Conservation (phyloP, 53 echinoderm and acorn worm genomes). For the Crossaster papposus region DNA sequence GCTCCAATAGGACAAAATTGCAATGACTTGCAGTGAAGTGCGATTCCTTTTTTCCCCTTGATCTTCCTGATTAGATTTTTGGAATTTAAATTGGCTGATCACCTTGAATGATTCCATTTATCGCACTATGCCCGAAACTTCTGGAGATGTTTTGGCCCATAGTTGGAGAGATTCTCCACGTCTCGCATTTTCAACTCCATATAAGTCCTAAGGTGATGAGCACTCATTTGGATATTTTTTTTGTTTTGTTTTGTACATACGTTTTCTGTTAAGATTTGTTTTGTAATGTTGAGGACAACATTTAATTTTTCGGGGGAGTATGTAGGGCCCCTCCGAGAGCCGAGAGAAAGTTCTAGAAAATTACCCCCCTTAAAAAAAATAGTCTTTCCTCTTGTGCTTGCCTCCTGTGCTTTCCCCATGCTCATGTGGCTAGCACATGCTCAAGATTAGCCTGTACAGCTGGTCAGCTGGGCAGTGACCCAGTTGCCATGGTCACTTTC, state of each 20-base stretch:
- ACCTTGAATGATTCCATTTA: not conserved
- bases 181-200: not conserved
- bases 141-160: not conserved
- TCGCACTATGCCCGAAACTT: not conserved
- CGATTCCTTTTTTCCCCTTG: not conserved
- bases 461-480: too few species aligned
- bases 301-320: conserved; percentile 11
- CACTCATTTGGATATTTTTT: not conserved
- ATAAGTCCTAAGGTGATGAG: not conserved
- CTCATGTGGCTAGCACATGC: too few species aligned
- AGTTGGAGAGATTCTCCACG: conserved; percentile 17
- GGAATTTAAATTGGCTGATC: conserved; percentile 1
- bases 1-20: not conserved
- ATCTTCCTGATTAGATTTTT: not conserved
- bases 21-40: not conserved
- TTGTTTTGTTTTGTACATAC: not conserved
- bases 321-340: not conserved
- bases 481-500: too few species aligned
- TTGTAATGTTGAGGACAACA: not conserved
- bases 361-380: too few species aligned
- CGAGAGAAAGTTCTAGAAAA: too few species aligned
- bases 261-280: not conserved
- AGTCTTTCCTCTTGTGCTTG: too few species aligned
- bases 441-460: too few species aligned
- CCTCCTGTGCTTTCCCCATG: too few species aligned